Evolutionary conservation across 2,113 vertebrate species (phyloP).

Genomic region (Stigmatopora nigra): DNA sequence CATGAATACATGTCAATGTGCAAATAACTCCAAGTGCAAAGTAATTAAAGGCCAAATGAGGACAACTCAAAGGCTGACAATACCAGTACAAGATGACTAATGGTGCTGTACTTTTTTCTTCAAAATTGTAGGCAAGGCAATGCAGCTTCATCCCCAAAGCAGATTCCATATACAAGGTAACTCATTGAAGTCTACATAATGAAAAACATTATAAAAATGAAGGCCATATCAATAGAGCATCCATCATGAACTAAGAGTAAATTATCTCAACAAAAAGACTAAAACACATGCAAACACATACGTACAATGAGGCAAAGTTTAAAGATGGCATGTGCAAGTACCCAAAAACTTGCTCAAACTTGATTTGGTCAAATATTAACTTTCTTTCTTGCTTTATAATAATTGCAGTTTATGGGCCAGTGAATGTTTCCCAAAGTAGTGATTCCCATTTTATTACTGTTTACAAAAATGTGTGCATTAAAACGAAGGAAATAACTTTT

Average conservation of each 20-base stretch:
- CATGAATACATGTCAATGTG: background rate
- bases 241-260: too few species aligned
- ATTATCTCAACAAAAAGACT: too few species aligned
- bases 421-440: constrained; percentile 2
- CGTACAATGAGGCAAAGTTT: too few species aligned
- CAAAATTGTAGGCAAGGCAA: too few species aligned
- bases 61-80: constrained; percentile 5
- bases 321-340: background rate
- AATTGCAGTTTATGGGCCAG: background rate
- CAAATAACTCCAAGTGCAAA: background rate
- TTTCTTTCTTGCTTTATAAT: background rate
- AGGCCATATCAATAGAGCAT: too few species aligned
- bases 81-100: constrained; percentile 12
- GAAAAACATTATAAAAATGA: too few species aligned
- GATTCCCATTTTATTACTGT: background rate
- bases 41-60: constrained; percentile 19
- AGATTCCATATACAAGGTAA: too few species aligned
- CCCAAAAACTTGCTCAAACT: background rate
- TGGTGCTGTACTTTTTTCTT: background rate
- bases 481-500: background rate
- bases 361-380: background rate
- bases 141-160: too few species aligned
- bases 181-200: too few species aligned
- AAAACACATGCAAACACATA: too few species aligned
- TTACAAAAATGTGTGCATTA: constrained; percentile 2